Evolutionary conservation across 2,113 vertebrate species (phyloP).

Genomic region (Struthidea cinerea): DNA sequence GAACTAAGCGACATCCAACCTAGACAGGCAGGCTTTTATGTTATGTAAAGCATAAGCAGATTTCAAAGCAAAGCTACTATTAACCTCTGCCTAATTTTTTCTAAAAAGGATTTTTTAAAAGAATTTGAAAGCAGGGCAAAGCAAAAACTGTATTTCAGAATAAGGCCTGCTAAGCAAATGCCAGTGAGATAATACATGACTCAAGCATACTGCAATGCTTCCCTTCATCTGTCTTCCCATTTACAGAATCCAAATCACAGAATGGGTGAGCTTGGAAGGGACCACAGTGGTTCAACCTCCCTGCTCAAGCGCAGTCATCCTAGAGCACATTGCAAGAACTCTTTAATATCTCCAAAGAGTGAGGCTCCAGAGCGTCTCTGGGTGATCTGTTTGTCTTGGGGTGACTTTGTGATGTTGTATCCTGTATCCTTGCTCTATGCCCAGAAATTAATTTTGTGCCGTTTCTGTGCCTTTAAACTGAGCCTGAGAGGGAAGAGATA

Average conservation of each 20-base stretch:
- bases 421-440: too few relatives aligned
- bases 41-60: conserved; percentile 62
- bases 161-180: background rate
- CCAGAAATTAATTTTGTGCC: too few relatives aligned
- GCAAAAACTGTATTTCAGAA: background rate
- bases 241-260: background rate
- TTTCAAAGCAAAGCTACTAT: conserved; percentile 52
- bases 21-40: conserved; percentile 30
- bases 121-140: conserved; percentile 13
- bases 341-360: background rate
- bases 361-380: background rate
- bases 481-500: too few relatives aligned
- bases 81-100: conserved; percentile 51
- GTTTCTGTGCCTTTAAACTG: too few relatives aligned
- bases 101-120: conserved; percentile 2
- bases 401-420: too few relatives aligned
- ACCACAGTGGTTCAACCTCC: background rate
- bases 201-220: background rate
- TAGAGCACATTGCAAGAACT: background rate
- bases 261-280: background rate
- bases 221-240: background rate
- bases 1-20: conserved; percentile 21
- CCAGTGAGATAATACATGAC: background rate
- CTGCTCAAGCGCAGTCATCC: background rate
- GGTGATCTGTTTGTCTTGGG: background rate